A percentile compares a stretch with the other conserved stretches of the same genome.
Conservation (phyloP, 2,113 vertebrate genomes). For the Hemiprocne comata region DNA sequence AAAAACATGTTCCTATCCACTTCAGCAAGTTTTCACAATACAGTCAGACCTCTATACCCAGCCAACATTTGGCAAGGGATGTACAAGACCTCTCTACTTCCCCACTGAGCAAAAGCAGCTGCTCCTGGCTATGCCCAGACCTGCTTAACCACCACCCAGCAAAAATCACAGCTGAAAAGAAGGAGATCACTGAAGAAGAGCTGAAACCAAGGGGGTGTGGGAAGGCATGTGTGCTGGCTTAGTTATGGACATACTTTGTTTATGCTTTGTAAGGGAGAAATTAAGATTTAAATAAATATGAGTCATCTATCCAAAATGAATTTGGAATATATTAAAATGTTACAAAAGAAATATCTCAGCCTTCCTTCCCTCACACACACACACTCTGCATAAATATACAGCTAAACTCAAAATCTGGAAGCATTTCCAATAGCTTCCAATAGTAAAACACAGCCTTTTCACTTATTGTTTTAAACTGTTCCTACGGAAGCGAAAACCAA, state of each 20-base stretch:
- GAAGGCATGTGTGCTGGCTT: slow-evolving; percentile 1
- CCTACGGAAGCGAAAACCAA: background rate
- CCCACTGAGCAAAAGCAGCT: slow-evolving; percentile 45
- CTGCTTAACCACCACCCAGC: background rate
- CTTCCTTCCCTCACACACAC: background rate
- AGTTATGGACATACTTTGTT: slow-evolving; percentile 17
- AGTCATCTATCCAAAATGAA: slow-evolving; percentile 50
- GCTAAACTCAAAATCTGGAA: slow-evolving; percentile 28
- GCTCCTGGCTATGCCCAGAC: background rate
- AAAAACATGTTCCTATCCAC: background rate
- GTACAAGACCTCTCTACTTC: background rate
- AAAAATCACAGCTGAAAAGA: background rate
- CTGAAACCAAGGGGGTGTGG: background rate
- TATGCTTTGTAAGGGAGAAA: slow-evolving; percentile 69
- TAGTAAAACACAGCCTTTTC: background rate
- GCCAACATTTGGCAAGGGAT: background rate
- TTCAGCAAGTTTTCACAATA: slow-evolving; percentile 11
- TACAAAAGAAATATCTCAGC: slow-evolving; percentile 18
- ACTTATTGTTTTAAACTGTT: background rate
- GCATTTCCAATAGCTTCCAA: background rate
- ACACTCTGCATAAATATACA: background rate
- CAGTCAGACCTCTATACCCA: background rate
- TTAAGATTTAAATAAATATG: slow-evolving; percentile 41
- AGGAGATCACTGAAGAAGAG: background rate
- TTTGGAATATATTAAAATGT: slow-evolving; percentile 30